Evolutionary conservation across 2,888 invertebrate genomes (phyloP), one percentile per base, ranked within the genome.

Genomic region (Pantelozetes paolii): DNA sequence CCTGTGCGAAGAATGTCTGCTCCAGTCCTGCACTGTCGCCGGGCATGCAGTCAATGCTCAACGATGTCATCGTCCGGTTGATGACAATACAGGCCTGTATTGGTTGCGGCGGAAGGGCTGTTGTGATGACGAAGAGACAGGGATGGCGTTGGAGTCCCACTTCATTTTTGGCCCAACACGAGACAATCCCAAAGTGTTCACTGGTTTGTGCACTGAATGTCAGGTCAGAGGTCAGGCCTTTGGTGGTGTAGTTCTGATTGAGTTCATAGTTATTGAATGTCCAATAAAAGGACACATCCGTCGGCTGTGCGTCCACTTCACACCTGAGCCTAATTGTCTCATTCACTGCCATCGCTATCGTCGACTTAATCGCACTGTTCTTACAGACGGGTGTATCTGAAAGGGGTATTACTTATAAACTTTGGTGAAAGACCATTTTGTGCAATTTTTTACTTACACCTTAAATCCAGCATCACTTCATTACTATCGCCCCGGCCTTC

Each of bases 111-210:
- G 74, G 74, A 36, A 70, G 59, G 13, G 74, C 74, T 62, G 70
- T 74, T 2, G 28, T 50, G 18, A 74, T 62, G 0, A 30, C 6
- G 28, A 71, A 74, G 13, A 71, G 20, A 71, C 74, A 74, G 18
- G 74, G 71, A 26, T 74, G 20, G 13, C 71, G 74, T 59, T 74
- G 74, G 13, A 71, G 48, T 20, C 74, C 74, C 13, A 74, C 23
- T 3, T 45, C 42, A 28, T 74, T 74, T 40, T 71, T 71, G 13
- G 74, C 54, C 74, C 70, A 74, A 71, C 74, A 74, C 9, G 64
- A 48, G 9, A 74, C n/a, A 1, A 59, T 45, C 1, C 73, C 73
- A 40, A 64, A 73, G 28, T 45, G 30, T 8, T 73, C 1, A 13
- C 9, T 1, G 15, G 69, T 11, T 2, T 32, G n/a, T 11, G 48